Evolutionary conservation across 2,797 vertebrate genomes (phyloP), one percentile per base, ranked within the genome.

Genomic region (Leptodactylus fallax): DNA sequence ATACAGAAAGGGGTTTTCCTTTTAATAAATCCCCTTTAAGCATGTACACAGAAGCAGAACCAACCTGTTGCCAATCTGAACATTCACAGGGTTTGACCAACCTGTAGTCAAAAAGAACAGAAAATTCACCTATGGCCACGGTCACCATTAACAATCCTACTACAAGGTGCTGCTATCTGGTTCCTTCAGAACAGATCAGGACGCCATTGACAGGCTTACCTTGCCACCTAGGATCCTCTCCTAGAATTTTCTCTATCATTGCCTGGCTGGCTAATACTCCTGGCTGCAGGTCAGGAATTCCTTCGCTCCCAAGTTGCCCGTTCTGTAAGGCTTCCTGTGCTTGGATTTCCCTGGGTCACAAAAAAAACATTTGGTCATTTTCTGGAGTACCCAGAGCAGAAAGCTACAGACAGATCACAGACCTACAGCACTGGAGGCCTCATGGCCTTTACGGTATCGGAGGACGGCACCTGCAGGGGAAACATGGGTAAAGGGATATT

Each of bases 211-310:
- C 12, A 21, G 69, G 21, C 83, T 95, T 93, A 98, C 98, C 97
- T 94, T 98, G 97, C 97, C 98, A 99, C 60, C 97, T 94, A 53
- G 97, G 97, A 90, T 99, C 98, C 93, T 99, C 98, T 7, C 95
- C 96, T 85, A 98, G 94, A 45, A 97, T 97, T 93, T 98, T 98
- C 93, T 99, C 97, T 17, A 98, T 98, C 97, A 97, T 97, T 86
- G 97, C 97, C 93, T 98, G 97, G 91, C 97, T 98, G 90, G 98
- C 97, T 91, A 98, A 91, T n/a, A 97, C 96, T 72, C 97, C 97
- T 0, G 97, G 96, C 69, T 98, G 97, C 87, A 97, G 94, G 77
- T 98, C 98, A 27, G 96, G 96, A 91, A 96, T 94, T 10, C 96
- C 95, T 82, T 98, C 97, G 0, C 95, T 93, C 53, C 96, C 95